Conservation (phyloP, 53 echinoderm and acorn worm genomes). For the Hippasteria phrygiana region DNA sequence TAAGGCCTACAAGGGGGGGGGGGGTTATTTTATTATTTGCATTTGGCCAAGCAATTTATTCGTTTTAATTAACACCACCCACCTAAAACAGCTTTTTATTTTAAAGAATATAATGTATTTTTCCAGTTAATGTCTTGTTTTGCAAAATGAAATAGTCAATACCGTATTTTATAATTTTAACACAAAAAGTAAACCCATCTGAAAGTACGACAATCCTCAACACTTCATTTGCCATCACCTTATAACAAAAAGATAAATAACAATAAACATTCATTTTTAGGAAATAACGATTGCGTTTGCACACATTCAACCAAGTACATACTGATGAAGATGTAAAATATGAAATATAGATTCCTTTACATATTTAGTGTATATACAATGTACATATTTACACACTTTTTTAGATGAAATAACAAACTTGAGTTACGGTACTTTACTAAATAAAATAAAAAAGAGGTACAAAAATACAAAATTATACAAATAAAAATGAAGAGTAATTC, state of each 20-base stretch:
- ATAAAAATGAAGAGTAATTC: neutral
- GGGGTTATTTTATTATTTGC: too few relatives aligned
- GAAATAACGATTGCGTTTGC: conserved; percentile 13
- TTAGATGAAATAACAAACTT: neutral
- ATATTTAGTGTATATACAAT: neutral
- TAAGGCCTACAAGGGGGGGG: too few relatives aligned
- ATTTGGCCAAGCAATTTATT: too few relatives aligned
- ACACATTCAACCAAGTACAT: conserved; percentile 41
- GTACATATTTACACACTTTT: conserved; percentile 24
- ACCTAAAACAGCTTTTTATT: too few relatives aligned
- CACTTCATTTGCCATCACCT: neutral
- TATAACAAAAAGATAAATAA: neutral
- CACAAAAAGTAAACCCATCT: neutral
- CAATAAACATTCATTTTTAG: neutral
- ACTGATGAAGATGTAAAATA: conserved; percentile 36
- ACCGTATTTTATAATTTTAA: neutral
- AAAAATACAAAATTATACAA: conserved; percentile 63
- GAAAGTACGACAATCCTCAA: neutral
- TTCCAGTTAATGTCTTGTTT: too few relatives aligned
- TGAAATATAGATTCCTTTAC: conserved; percentile 61
- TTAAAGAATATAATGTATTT: too few relatives aligned
- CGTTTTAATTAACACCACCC: too few relatives aligned
- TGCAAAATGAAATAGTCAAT: neutral
- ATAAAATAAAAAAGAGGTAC: conserved; percentile 8
- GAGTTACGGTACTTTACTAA: neutral